Percentiles rank a stretch among this genome's conserved stretches.
Evolutionary conservation across 2,888 invertebrate species (phyloP).

Genomic region (Cheilosia vernalis): DNA sequence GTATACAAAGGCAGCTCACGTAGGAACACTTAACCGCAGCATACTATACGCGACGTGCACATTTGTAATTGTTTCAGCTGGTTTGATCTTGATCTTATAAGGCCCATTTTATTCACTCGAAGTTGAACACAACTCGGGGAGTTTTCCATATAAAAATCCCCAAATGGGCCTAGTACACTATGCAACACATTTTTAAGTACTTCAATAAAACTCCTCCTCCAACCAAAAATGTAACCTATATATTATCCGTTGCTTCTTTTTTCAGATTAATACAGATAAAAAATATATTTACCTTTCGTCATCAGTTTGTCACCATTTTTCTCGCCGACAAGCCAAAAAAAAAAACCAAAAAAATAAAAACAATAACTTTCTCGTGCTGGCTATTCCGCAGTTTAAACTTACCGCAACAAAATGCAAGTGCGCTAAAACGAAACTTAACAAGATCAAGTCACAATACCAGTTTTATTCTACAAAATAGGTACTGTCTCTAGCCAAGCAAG

Average conservation of each 20-base stretch:
- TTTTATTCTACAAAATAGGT: slow-evolving; percentile 40
- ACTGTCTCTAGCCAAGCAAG: neutral
- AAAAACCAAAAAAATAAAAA: too few species aligned
- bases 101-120: too few species aligned
- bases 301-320: slow-evolving; percentile 14
- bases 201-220: too few species aligned
- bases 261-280: neutral
- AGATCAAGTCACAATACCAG: slow-evolving; percentile 40
- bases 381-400: neutral
- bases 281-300: neutral
- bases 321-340: neutral
- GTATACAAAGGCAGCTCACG: too few species aligned
- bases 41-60: too few species aligned
- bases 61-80: too few species aligned
- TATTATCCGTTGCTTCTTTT: neutral
- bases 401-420: slow-evolving; percentile 19
- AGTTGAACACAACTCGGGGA: too few species aligned
- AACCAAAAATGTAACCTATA: neutral
- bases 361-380: slow-evolving; percentile 21
- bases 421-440: slow-evolving; percentile 31
- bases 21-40: too few species aligned
- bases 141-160: too few species aligned
- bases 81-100: too few species aligned
- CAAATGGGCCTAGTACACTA: too few species aligned
- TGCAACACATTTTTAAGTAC: too few species aligned